These are phyloP conservation scores for Octopus bimaculoides DNA, from an alignment of 1,140 invertebrate species.

Conservation along the genomic window DNA sequence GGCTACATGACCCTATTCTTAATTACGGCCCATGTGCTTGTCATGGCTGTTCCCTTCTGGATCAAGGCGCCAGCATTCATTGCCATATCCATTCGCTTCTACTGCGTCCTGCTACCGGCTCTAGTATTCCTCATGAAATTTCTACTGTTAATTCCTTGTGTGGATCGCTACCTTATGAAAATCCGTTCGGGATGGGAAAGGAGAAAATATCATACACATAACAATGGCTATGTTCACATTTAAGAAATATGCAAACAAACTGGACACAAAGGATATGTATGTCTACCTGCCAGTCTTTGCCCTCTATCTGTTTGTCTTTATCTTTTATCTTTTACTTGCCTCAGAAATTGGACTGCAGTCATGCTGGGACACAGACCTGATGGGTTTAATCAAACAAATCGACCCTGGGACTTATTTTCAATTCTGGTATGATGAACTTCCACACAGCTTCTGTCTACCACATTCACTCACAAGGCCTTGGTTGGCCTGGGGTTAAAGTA, in stretches of 20 bases:
- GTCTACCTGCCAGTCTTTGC: not conserved
- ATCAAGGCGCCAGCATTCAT: conserved; percentile 24
- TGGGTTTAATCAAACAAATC: not conserved
- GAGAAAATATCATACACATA: not conserved
- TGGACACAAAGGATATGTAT: not conserved
- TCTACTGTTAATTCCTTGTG: conserved; percentile 30
- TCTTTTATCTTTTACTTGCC: not conserved
- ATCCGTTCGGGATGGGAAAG: conserved; percentile 43
- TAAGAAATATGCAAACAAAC: not conserved
- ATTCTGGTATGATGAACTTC: too few species aligned
- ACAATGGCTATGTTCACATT: not conserved
- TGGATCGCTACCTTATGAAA: conserved; percentile 32
- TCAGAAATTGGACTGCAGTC: not conserved
- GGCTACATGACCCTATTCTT: conserved; percentile 43
- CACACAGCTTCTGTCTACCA: too few species aligned
- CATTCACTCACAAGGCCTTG: too few species aligned
- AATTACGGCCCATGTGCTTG: conserved; percentile 37
- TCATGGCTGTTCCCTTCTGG: conserved; percentile 46
- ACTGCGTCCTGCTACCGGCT: conserved; percentile 38
- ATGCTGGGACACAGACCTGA: not conserved
- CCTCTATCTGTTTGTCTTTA: not conserved
- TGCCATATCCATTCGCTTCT: conserved; percentile 37
- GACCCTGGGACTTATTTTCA: too few species aligned
- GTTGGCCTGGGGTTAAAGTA: too few species aligned
- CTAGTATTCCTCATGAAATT: conserved; percentile 38